Base-by-base conservation (phyloP, 2,888 invertebrate genomes). In the Orchesellides sinensis region DNA sequence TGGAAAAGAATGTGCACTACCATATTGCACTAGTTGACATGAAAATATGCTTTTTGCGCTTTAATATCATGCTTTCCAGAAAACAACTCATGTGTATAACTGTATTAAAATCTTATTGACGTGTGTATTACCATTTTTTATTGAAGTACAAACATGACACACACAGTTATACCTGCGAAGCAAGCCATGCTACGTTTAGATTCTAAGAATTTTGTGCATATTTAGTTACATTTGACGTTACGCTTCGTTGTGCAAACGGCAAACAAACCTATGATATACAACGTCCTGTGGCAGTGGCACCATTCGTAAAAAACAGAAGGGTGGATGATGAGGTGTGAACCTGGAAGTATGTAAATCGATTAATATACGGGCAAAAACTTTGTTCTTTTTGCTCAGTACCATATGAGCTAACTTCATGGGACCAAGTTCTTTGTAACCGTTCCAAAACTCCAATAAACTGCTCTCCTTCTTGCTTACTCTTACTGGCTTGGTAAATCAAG, bases 301-400 rank as follows among this genome's bases (percentile, higher is more conserved):
- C 52, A 52, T 21, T 19, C 21, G 1, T 23, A 40, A 27, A 56
- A 56, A 49, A 8, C 29, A 59, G n/a, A n/a, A n/a, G 32, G 27
- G 35, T 63, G 35, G 12, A 40, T 63, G n/a, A n/a, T n/a, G 35
- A 47, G 47, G 47, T 66, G 66, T 66, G 45, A 66, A 40, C 27
- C 47, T 23, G 10, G 14, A 25, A 14, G 27, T n/a, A 29, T 27
- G 27, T 66, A 49, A 47, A 66, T 49, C 66, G 66, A 66, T 63
- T 63, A 35, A 14, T 59, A 14, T 40, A 35, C 10, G 45, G 10
- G 32, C 14, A 70, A n/a, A 2, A 40, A 8, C n/a, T n/a, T 40
- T n/a, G 2, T 40, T 40, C n/a, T n/a, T n/a, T n/a, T n/a, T n/a
- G n/a, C n/a, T n/a, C n/a, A n/a, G n/a, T n/a, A n/a, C n/a, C n/a